Evolutionary conservation across 2,888 invertebrate species (phyloP).

Genomic region (Stramonita haemastoma): DNA sequence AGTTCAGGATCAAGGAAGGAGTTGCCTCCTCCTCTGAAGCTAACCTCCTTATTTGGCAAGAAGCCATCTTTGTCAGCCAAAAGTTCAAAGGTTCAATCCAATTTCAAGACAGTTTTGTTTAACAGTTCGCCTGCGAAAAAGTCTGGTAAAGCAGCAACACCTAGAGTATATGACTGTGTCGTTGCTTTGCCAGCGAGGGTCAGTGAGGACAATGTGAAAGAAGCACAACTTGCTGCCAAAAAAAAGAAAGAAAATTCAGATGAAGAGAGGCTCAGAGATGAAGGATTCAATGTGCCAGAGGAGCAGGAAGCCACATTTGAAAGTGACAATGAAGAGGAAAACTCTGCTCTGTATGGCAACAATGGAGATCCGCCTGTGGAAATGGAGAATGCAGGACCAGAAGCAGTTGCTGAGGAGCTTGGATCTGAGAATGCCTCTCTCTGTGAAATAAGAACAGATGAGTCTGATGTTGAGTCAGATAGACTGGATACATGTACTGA

Average conservation of each 20-base stretch:
- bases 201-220: background rate
- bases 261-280: background rate
- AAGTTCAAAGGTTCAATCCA: background rate
- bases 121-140: background rate
- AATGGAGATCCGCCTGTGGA: background rate
- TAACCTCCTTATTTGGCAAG: background rate
- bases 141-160: background rate
- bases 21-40: background rate
- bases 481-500: background rate
- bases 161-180: background rate
- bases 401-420: background rate
- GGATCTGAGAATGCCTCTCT: background rate
- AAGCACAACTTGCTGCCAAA: too few relatives aligned
- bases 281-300: background rate
- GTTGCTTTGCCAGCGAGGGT: background rate
- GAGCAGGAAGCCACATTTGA: conserved; percentile 4
- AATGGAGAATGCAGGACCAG: background rate
- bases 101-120: background rate
- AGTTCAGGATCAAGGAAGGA: background rate
- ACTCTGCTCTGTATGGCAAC: background rate
- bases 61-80: background rate
- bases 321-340: conserved; percentile 16
- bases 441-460: background rate
- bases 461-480: background rate
- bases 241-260: background rate